Base-by-base conservation (phyloP, 2,113 vertebrate genomes). In the Panthera leo region DNA sequence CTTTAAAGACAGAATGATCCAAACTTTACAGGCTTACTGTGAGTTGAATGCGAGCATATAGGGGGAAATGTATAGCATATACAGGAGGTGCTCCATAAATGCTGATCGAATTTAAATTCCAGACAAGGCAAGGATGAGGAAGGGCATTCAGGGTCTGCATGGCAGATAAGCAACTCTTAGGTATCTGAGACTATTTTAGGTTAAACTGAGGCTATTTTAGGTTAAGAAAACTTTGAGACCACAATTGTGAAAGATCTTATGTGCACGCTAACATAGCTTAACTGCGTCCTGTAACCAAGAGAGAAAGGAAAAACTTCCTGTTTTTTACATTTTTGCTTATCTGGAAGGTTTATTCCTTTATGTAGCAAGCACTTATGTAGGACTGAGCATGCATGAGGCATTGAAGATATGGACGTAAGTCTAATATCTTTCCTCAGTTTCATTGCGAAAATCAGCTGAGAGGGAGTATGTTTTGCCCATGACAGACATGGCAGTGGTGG, bases 161-260 rank as follows among this genome's bases (percentile, higher is more conserved):
- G 31, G 25, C 42, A 87, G 71, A 79, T 39, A 78, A 92, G 48
- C n/a, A 91, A 55, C 6, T 85, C 53, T 3, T 61, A 48, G 27
- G 42, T 70, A 86, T 21, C 27, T 79, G 31, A 45, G 45, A 45
- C 45, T 45, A 9, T 45, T 45, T 45, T 45, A 45, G 45, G 79
- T 9, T 65, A 67, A 90, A 92, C 51, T 42, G 13, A 92, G 82
- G 79, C n/a, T 93, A 70, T 68, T 78, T 97, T 55, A 88, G 55
- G 39, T 51, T 85, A 70, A 76, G 45, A 85, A 88, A 87, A 31
- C 19, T 94, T 73, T 36, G 93, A 96, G 68, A 80, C 29, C 67
- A 25, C 79, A 83, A 78, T 90, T 92, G 48, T 90, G 89, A 94
- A 85, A 91, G 48, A 48, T 34, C 76, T 86, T 9, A 16, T 45